These are phyloP conservation scores for Carduelis carduelis DNA, from an alignment of 2,797 vertebrate species.

Conservation along the genomic window DNA sequence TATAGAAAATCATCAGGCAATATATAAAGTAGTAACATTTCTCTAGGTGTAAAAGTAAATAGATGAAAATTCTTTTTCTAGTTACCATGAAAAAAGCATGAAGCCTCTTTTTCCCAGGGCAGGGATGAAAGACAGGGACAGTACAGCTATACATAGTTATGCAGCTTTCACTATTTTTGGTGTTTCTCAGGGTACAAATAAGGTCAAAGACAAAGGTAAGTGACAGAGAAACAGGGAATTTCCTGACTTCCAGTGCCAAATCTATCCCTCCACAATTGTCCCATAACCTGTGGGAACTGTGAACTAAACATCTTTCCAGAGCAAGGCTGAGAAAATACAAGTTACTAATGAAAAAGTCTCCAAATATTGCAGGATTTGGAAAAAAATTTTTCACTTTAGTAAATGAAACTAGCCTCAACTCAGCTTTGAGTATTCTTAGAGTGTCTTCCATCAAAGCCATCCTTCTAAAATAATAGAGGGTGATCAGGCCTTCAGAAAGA, in stretches of 20 bases:
- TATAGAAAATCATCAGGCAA: neutral
- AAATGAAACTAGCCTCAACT: neutral
- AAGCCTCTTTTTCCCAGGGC: neutral
- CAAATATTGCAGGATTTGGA: neutral
- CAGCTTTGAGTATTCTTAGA: neutral
- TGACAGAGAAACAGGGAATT: neutral
- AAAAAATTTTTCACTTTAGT: fast-evolving
- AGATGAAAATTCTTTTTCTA: neutral
- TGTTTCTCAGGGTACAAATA: neutral
- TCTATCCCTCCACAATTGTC: neutral
- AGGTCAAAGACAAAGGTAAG: neutral
- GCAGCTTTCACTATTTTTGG: neutral
- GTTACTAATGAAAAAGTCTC: neutral
- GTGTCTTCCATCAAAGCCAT: neutral
- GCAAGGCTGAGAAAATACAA: neutral
- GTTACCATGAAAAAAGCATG: neutral
- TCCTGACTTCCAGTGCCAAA: neutral
- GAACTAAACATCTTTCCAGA: neutral
- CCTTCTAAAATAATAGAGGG: neutral
- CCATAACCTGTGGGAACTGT: neutral
- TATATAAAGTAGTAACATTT: neutral
- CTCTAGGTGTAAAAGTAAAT: neutral
- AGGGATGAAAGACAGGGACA: neutral
- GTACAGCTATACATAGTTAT: neutral
- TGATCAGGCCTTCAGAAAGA: neutral